These are phyloP conservation scores for Sterna hirundo DNA, from an alignment of 2,113 vertebrate genomes.

Conservation along the genomic window DNA sequence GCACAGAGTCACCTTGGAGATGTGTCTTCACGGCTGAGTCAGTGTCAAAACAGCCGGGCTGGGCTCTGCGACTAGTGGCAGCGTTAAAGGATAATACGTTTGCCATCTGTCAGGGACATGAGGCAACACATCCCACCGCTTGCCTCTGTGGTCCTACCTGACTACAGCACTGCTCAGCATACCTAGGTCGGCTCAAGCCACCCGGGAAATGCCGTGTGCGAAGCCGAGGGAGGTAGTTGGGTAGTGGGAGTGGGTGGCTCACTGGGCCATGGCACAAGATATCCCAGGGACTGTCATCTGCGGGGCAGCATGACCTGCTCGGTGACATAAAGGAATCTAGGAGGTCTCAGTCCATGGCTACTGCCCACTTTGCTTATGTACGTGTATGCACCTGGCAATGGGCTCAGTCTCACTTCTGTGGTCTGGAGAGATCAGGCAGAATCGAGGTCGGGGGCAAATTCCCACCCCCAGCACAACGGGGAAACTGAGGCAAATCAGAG, in stretches of 20 bases:
- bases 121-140: neutral
- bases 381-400: neutral
- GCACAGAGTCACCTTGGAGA: conserved; percentile 35
- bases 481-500: neutral
- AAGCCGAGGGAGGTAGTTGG: neutral
- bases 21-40: neutral
- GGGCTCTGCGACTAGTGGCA: neutral
- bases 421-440: neutral
- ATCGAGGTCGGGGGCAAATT: accelerated
- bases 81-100: neutral
- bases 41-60: conserved; percentile 21
- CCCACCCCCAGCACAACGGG: neutral
- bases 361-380: neutral
- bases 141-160: neutral
- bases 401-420: neutral
- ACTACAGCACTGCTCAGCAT: neutral
- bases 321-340: neutral
- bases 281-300: neutral
- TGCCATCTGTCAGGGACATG: conserved; percentile 28
- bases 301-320: neutral
- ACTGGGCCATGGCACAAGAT: neutral
- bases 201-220: accelerated
- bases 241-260: neutral
- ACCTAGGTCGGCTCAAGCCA: accelerated
- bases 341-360: neutral